Conservation (phyloP, 2,888 invertebrate genomes). For the Pristionchus japonicus region DNA sequence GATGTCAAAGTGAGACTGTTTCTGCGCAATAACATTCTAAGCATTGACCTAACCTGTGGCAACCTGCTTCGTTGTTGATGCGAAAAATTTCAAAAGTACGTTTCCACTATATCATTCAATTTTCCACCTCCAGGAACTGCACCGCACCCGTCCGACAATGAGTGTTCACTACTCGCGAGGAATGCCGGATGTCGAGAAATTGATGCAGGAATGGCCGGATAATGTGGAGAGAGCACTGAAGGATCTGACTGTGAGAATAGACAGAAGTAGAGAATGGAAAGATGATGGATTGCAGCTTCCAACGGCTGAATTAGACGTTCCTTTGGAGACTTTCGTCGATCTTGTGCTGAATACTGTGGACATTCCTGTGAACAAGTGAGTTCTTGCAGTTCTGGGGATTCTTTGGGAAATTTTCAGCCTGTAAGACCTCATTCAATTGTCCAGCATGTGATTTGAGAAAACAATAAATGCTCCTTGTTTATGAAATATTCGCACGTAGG, state of each 20-base stretch:
- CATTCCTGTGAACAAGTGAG: constrained; percentile 85
- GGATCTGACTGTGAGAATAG: constrained; percentile 76
- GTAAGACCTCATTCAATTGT: too few relatives aligned
- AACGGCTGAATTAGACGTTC: constrained; percentile 84
- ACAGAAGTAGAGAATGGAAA: background rate
- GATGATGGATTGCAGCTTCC: constrained; percentile 81
- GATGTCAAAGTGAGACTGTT: constrained; percentile 67
- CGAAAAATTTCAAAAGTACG: too few relatives aligned
- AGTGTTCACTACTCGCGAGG: constrained; percentile 86
- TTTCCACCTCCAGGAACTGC: constrained; percentile 83
- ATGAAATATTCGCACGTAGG: constrained; percentile 84
- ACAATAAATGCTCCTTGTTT: constrained; percentile 79
- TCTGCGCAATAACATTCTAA: too few relatives aligned
- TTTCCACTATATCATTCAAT: background rate
- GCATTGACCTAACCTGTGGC: too few relatives aligned
- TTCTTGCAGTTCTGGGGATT: background rate
- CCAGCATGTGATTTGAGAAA: constrained; percentile 79
- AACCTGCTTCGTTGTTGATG: too few relatives aligned
- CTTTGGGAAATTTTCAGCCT: too few relatives aligned
- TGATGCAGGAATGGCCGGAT: constrained; percentile 96
- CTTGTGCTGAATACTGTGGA: constrained; percentile 87
- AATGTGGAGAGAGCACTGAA: constrained; percentile 87
- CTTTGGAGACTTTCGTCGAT: constrained; percentile 86
- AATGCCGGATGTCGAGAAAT: constrained; percentile 92
- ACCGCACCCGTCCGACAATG: constrained; percentile 89